Percentiles rank a stretch among this genome's conserved stretches.
These are phyloP conservation scores for Limulus polyphemus DNA, from an alignment of 2,888 invertebrate species.

Conservation along the genomic window DNA sequence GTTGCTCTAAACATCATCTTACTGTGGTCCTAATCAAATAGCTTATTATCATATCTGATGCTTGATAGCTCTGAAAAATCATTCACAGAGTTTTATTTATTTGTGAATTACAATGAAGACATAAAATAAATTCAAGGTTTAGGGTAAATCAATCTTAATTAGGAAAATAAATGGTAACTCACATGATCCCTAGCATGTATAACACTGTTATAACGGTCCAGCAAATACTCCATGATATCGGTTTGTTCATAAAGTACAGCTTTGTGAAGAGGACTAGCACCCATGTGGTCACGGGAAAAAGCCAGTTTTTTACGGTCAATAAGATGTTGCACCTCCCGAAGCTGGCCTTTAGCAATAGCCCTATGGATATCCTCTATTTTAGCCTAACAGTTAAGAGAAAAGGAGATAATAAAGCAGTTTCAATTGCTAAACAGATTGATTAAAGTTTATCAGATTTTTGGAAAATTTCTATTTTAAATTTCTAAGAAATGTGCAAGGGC, in stretches of 20 bases:
- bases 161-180: constrained; percentile 8
- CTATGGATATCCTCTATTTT: constrained; percentile 80
- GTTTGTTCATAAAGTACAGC: constrained; percentile 72
- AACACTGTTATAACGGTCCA: constrained; percentile 36
- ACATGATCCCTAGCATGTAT: constrained; percentile 39
- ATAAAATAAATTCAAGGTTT: not conserved
- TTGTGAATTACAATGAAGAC: not conserved
- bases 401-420: too few relatives aligned
- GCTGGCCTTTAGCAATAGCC: constrained; percentile 69
- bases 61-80: too few relatives aligned
- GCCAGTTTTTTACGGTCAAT: constrained; percentile 36
- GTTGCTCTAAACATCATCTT: too few relatives aligned
- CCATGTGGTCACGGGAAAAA: constrained; percentile 29
- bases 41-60: too few relatives aligned
- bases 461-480: too few relatives aligned
- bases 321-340: constrained; percentile 43
- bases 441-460: too few relatives aligned
- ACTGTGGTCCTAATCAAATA: too few relatives aligned
- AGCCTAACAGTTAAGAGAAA: constrained; percentile 51
- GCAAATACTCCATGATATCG: constrained; percentile 61
- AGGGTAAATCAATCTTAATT: not conserved
- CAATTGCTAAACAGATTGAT: too few relatives aligned
- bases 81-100: too few relatives aligned
- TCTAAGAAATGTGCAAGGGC: too few relatives aligned
- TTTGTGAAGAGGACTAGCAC: constrained; percentile 55